phyloP scores from a whole-genome alignment of 1,140 invertebrate genomes.

The Sesamia nonagrioides region DNA sequence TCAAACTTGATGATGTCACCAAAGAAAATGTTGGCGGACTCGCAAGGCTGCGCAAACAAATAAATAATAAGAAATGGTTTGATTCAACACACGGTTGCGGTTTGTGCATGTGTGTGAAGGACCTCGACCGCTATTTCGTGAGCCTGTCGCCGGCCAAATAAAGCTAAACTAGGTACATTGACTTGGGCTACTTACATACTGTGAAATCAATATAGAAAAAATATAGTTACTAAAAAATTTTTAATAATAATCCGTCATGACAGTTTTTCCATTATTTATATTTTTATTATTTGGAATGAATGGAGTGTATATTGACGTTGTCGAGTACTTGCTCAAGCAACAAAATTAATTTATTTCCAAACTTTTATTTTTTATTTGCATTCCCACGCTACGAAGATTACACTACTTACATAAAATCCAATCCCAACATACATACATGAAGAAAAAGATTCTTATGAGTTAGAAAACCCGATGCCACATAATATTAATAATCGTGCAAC shows the following conservation, averaged over 20 bases:
- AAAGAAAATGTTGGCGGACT: conserved; percentile 52
- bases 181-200: conserved; percentile 29
- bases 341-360: no score
- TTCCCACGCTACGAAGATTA: no score
- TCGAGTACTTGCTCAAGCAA: no score
- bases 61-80: conserved; percentile 54
- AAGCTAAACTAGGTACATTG: conserved; percentile 44
- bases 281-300: no score
- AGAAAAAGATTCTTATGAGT: neutral
- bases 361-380: no score
- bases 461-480: neutral
- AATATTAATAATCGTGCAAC: neutral
- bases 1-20: conserved; percentile 51
- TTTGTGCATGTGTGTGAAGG: conserved; percentile 65
- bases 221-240: neutral
- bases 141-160: conserved; percentile 56
- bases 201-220: conserved; percentile 13
- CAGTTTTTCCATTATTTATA: no score
- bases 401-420: no score
- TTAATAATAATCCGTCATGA: no score
- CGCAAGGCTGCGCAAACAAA: conserved; percentile 48
- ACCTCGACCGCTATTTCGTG: conserved; percentile 78
- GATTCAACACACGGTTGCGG: conserved; percentile 22
- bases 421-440: neutral
- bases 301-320: no score